phyloP scores from a whole-genome alignment of 2,888 invertebrate genomes.

The Ennomos fuscantarius region DNA sequence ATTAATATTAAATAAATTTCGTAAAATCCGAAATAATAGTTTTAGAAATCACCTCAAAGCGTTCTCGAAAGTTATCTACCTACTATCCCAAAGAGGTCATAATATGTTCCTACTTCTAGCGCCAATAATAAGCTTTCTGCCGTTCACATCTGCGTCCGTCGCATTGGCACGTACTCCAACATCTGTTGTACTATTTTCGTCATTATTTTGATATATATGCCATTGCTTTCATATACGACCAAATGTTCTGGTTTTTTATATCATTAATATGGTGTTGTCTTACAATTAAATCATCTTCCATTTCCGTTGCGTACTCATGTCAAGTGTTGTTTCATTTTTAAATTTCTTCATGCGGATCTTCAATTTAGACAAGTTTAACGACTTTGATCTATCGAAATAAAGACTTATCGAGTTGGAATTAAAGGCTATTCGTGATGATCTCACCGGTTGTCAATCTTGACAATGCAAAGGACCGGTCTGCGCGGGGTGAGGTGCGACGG shows the following conservation, averaged over 20 bases:
- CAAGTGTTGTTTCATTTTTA: background rate
- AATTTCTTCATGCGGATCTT: constrained; percentile 1
- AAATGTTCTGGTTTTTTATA: background rate
- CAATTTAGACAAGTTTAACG: constrained; percentile 21
- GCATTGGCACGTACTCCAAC: constrained; percentile 74
- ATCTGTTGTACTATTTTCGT: constrained; percentile 40
- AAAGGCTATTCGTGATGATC: constrained; percentile 75
- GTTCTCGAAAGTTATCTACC: constrained; percentile 35
- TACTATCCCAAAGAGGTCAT: constrained; percentile 47
- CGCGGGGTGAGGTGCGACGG: constrained; percentile 63
- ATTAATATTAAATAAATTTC: too few relatives aligned
- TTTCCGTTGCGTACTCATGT: background rate
- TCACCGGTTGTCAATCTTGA: constrained; percentile 82
- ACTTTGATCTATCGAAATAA: constrained; percentile 42
- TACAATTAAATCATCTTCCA: too few relatives aligned
- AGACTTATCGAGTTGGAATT: constrained; percentile 63
- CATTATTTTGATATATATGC: constrained; percentile 27
- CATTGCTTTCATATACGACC: constrained; percentile 9
- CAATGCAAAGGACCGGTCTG: constrained; percentile 82
- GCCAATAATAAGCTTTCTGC: constrained; percentile 61
- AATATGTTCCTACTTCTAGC: constrained; percentile 52
- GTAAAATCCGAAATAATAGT: too few relatives aligned
- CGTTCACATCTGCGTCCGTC: constrained; percentile 80
- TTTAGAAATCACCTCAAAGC: constrained; percentile 44
- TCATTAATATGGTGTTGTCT: background rate